Evolutionary conservation across 2,113 vertebrate species (phyloP).

Genomic region (Silurus asotus): DNA sequence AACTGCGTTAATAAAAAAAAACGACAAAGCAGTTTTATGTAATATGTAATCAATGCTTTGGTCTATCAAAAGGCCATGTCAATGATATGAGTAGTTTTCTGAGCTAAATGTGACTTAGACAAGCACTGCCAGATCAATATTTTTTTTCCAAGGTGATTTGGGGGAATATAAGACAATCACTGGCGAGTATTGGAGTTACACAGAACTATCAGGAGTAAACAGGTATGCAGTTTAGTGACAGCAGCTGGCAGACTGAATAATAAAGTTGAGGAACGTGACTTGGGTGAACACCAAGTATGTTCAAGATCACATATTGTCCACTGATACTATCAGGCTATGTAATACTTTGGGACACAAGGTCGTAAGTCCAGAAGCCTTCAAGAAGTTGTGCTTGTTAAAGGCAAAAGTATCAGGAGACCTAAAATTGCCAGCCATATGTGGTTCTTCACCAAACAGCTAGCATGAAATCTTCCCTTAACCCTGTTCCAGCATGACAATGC

Average conservation of each 20-base stretch:
- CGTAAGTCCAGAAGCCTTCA: too few species aligned
- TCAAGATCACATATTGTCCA: neutral
- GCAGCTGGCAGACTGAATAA: neutral
- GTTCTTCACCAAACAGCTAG: too few species aligned
- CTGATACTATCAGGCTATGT: neutral
- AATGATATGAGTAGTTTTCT: neutral
- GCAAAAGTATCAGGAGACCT: too few species aligned
- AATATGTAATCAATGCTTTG: neutral
- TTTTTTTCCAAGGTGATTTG: neutral
- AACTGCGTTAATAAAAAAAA: too few species aligned
- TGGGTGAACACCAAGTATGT: neutral
- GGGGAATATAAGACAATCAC: neutral
- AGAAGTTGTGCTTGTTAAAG: too few species aligned
- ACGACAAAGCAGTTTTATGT: too few species aligned
- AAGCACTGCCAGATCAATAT: neutral
- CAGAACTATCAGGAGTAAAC: neutral
- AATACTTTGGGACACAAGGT: too few species aligned
- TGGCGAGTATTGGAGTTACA: neutral
- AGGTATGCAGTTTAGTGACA: slow-evolving; percentile 23
- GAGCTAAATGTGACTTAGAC: neutral
- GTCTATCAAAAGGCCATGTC: neutral
- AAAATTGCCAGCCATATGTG: too few species aligned
- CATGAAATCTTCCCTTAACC: too few species aligned
- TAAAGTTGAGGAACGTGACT: neutral
- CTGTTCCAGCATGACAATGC: too few species aligned